These are phyloP conservation scores for Chitala chitala DNA, from an alignment of 2,113 vertebrate species.

Conservation along the genomic window DNA sequence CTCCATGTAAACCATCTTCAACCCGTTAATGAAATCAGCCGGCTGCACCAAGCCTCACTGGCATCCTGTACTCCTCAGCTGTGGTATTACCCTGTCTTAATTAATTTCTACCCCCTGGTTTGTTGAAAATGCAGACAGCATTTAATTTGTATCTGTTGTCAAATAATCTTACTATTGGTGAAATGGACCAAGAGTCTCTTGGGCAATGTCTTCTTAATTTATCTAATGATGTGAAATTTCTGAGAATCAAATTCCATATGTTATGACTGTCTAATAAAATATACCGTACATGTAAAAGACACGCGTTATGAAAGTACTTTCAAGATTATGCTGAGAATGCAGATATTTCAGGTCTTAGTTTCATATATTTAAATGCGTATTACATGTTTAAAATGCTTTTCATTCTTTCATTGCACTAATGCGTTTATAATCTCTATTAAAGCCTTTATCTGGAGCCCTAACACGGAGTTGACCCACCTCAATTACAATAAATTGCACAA, in stretches of 20 bases:
- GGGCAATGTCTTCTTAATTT: neutral
- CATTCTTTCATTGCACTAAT: neutral
- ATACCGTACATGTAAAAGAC: neutral
- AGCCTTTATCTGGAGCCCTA: neutral
- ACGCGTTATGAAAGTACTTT: neutral
- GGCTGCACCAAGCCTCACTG: neutral
- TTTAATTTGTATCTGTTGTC: neutral
- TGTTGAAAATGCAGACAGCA: conserved; percentile 6
- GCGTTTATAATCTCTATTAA: neutral
- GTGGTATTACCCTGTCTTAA: neutral
- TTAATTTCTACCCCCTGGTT: neutral
- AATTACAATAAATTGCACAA: neutral
- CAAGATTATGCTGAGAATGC: neutral
- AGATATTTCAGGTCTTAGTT: neutral
- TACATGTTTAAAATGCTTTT: neutral
- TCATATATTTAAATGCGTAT: neutral
- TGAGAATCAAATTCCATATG: neutral
- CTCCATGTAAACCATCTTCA: too few relatives aligned
- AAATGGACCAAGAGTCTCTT: neutral
- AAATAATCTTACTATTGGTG: neutral
- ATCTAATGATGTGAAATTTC: neutral
- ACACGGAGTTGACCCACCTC: neutral
- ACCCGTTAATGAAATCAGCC: neutral
- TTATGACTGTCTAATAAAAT: neutral
- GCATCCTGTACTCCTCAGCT: neutral